phyloP scores from a whole-genome alignment of 2,888 invertebrate species.

The Eristalis intricaria region DNA sequence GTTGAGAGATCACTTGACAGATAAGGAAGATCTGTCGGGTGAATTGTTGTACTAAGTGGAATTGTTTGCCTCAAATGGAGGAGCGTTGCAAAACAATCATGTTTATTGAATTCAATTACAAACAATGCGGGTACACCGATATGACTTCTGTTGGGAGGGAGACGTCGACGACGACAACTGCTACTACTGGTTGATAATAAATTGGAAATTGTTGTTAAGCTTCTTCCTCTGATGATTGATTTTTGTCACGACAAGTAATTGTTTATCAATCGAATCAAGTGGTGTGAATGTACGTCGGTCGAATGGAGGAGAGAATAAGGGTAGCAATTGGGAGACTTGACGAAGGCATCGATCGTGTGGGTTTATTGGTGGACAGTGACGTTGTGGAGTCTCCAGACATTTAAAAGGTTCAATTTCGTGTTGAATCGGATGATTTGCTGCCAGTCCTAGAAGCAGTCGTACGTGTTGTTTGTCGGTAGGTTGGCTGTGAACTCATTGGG shows the following conservation, averaged over 20 bases:
- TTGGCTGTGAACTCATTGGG: no score
- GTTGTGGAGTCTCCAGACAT: no score
- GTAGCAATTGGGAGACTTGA: no score
- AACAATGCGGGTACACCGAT: conserved; percentile 12
- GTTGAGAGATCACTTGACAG: conserved; percentile 21
- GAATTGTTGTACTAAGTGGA: background rate
- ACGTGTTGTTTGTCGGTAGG: no score
- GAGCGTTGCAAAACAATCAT: conserved; percentile 30
- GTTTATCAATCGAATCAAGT: background rate
- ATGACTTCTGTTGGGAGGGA: background rate
- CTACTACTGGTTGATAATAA: background rate
- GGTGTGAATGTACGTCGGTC: background rate
- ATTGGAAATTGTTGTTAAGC: background rate
- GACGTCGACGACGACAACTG: no score
- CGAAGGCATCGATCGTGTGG: background rate
- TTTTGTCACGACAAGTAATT: background rate
- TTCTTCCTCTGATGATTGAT: background rate
- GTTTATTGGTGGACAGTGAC: no score
- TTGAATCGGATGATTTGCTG: no score
- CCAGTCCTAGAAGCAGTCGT: no score
- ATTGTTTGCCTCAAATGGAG: conserved; percentile 32
- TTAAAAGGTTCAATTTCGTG: no score
- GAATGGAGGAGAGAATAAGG: background rate
- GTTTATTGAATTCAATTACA: conserved; percentile 45
- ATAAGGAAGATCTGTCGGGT: conserved; percentile 17